These are phyloP conservation scores for Acheta domesticus DNA, from an alignment of 2,888 invertebrate genomes.

Conservation along the genomic window DNA sequence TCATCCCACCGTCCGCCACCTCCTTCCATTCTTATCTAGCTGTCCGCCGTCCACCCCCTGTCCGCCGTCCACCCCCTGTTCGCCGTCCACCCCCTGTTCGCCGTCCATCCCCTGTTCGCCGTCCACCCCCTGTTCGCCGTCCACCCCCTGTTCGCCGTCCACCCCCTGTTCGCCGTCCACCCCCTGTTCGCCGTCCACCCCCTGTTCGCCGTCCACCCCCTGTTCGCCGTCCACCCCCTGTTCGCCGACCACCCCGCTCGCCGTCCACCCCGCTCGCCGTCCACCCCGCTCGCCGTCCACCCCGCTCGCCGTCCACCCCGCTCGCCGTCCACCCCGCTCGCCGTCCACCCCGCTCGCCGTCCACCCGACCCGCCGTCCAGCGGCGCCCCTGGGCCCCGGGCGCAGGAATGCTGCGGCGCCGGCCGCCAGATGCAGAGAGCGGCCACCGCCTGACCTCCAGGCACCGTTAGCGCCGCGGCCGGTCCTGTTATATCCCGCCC, in stretches of 20 bases:
- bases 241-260: background rate
- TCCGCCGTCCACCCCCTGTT: no score
- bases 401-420: slow-evolving; percentile 18
- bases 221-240: background rate
- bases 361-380: slow-evolving; percentile 4
- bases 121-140: no score
- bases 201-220: background rate
- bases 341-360: background rate
- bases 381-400: background rate
- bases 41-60: no score
- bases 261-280: background rate
- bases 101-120: no score
- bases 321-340: background rate
- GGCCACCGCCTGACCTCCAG: slow-evolving; percentile 18
- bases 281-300: background rate
- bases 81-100: no score
- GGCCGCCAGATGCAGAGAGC: slow-evolving; percentile 18
- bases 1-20: background rate
- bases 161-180: background rate
- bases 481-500: slow-evolving; percentile 18
- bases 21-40: no score
- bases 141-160: background rate
- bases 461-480: slow-evolving; percentile 18
- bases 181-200: background rate
- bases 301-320: background rate